These are phyloP conservation scores for Aethina tumida DNA, from an alignment of 1,140 invertebrate genomes.

Conservation along the genomic window DNA sequence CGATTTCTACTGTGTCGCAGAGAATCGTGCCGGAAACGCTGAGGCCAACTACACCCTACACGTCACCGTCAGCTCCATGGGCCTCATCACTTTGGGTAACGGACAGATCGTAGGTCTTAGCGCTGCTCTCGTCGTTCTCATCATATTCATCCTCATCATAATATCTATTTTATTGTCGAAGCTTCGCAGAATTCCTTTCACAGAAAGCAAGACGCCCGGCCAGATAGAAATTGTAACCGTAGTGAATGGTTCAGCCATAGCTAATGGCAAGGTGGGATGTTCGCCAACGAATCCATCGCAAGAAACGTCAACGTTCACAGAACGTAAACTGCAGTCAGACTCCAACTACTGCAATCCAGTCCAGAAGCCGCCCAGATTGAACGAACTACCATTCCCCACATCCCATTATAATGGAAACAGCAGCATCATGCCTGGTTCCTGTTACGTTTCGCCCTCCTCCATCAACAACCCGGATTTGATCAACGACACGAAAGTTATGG, in stretches of 20 bases:
- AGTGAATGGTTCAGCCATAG: constrained; percentile 42
- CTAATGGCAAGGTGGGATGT: constrained; percentile 37
- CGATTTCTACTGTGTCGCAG: constrained; percentile 83
- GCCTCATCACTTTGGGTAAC: constrained; percentile 68
- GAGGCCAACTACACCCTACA: constrained; percentile 84
- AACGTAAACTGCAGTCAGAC: constrained; percentile 35
- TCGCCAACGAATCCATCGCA: constrained; percentile 37
- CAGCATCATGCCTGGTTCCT: constrained; percentile 46
- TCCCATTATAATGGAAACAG: constrained; percentile 51
- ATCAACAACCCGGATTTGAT: constrained; percentile 76
- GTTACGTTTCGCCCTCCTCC: constrained; percentile 57
- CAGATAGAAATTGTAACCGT: constrained; percentile 57
- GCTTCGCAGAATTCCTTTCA: constrained; percentile 55
- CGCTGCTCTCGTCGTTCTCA: constrained; percentile 67
- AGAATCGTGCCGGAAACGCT: constrained; percentile 85
- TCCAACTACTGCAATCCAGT: constrained; percentile 53
- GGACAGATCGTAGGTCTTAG: constrained; percentile 79
- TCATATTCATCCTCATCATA: constrained; percentile 64
- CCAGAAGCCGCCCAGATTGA: constrained; percentile 54
- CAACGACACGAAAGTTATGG: constrained; percentile 58
- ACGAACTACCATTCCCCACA: constrained; percentile 52
- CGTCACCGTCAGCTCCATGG: constrained; percentile 63
- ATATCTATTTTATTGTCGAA: constrained; percentile 63
- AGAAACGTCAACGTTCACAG: constrained; percentile 38
- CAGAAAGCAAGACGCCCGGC: constrained; percentile 64